These are phyloP conservation scores for Zophobas atratus DNA, from an alignment of 1,140 invertebrate species.

Conservation along the genomic window DNA sequence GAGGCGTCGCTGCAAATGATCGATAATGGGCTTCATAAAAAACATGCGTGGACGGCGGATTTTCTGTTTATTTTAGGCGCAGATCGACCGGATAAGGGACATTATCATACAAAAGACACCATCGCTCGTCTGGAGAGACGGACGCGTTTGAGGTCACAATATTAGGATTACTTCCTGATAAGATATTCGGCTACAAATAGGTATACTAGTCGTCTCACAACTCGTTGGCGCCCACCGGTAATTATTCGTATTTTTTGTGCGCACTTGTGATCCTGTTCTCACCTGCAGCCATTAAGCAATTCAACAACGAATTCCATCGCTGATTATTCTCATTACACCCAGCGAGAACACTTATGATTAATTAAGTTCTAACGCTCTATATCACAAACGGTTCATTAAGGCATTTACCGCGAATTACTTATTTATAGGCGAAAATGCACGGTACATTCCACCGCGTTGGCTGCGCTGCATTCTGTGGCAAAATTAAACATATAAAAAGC, in stretches of 20 bases:
- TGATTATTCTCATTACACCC: background rate
- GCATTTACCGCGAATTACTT: slow-evolving; percentile 23
- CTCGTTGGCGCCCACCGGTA: no score
- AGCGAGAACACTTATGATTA: slow-evolving; percentile 18
- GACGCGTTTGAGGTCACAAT: background rate
- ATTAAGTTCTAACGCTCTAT: slow-evolving; percentile 1
- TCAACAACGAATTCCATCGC: background rate
- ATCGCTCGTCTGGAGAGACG: background rate
- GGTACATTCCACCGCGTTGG: background rate
- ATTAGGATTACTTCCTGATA: no score
- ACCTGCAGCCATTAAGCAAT: background rate
- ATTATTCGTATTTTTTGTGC: no score
- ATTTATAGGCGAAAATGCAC: slow-evolving; percentile 4
- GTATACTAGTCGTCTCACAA: no score
- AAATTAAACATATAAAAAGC: background rate
- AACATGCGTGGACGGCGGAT: slow-evolving; percentile 15
- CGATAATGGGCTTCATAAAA: slow-evolving; percentile 7
- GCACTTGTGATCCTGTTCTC: no score
- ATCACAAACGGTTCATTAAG: slow-evolving; percentile 33
- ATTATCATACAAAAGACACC: background rate
- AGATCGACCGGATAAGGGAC: slow-evolving; percentile 1
- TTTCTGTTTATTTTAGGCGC: slow-evolving; percentile 6
- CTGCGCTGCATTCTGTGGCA: background rate
- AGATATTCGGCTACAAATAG: no score
- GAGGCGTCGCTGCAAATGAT: slow-evolving; percentile 9